Evolutionary conservation across 2,113 vertebrate genomes (phyloP).

Genomic region (Oryzias javanicus): DNA sequence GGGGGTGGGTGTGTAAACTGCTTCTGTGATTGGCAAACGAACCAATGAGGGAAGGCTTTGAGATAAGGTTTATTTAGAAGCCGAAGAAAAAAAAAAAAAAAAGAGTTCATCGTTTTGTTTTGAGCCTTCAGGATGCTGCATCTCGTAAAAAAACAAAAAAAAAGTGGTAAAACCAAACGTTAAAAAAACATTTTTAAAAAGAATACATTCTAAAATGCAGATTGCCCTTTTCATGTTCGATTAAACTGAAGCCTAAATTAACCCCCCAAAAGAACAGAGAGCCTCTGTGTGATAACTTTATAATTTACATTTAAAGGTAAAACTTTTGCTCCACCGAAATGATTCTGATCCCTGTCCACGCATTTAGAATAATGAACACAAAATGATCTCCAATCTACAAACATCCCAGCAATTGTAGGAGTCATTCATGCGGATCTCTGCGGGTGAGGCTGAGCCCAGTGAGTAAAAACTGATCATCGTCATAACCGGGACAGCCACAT

Average conservation of each 20-base stretch:
- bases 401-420: conserved; percentile 7
- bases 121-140: no score
- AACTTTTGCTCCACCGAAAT: not conserved
- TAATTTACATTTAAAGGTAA: no score
- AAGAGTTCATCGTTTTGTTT: no score
- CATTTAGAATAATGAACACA: conserved; percentile 21
- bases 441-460: conserved; percentile 9
- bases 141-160: no score
- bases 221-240: not conserved
- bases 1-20: no score
- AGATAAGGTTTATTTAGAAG: no score
- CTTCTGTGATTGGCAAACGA: no score
- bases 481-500: conserved; percentile 43
- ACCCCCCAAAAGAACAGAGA: not conserved
- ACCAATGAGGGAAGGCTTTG: no score
- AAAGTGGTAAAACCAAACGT: no score
- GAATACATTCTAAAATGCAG: no score
- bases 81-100: no score
- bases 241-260: not conserved
- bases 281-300: not conserved
- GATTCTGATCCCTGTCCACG: not conserved
- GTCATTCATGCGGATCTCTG: conserved; percentile 15
- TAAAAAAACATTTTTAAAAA: no score
- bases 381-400: conserved; percentile 9
- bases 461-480: conserved; percentile 38